Percentiles rank a stretch among this genome's conserved stretches.
Evolutionary conservation across 2,113 vertebrate species (phyloP).

Genomic region (Clarias gariepinus): DNA sequence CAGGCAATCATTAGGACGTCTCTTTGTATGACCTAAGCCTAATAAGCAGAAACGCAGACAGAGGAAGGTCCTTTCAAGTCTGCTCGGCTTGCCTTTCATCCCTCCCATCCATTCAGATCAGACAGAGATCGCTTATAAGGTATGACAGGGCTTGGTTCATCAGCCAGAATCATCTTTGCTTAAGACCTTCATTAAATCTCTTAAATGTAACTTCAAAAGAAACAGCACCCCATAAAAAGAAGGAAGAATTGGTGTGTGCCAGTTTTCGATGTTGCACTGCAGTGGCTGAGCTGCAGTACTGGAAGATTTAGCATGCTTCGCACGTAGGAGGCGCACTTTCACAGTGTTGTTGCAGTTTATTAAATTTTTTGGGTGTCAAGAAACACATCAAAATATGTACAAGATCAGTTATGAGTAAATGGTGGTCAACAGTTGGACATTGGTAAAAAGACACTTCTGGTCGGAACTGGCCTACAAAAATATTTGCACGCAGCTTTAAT

Average conservation of each 20-base stretch:
- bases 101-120: conserved; percentile 36
- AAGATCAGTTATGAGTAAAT: background rate
- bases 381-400: background rate
- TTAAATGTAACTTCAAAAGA: conserved; percentile 21
- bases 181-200: conserved; percentile 5
- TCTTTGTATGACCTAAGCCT: conserved; percentile 39
- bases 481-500: background rate
- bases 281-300: background rate
- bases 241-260: background rate
- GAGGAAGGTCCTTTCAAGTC: conserved; percentile 46
- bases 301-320: background rate
- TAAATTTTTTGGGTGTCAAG: background rate
- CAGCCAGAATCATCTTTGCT: conserved; percentile 14
- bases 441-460: background rate
- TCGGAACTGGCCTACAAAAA: background rate
- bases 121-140: conserved; percentile 39
- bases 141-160: conserved; percentile 6
- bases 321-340: background rate
- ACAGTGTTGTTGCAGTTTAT: background rate
- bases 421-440: background rate
- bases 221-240: background rate
- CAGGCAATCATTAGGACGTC: conserved; percentile 53
- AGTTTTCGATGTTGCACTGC: background rate
- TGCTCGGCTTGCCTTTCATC: conserved; percentile 53
- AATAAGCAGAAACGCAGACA: conserved; percentile 45